Evolutionary conservation across 2,888 invertebrate species (phyloP).

Genomic region (Selenia dentaria): DNA sequence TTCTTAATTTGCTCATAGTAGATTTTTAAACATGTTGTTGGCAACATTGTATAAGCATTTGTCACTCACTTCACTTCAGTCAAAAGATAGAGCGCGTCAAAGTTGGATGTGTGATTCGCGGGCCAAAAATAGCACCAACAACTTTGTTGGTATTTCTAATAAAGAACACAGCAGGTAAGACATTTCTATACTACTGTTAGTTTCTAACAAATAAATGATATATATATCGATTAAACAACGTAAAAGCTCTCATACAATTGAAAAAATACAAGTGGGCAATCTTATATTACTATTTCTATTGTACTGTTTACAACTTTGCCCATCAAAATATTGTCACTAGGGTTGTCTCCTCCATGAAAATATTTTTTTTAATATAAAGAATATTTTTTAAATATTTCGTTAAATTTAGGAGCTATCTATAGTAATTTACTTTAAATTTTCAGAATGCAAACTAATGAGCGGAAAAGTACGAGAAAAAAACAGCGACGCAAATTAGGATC

Average conservation of each 20-base stretch:
- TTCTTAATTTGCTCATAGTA: neutral
- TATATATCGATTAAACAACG: conserved; percentile 3
- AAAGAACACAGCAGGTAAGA: conserved; percentile 4
- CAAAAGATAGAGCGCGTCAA: neutral
- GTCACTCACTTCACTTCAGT: neutral
- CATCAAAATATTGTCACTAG: conserved; percentile 14
- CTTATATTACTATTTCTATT: conserved; percentile 10
- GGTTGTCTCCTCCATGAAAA: conserved; percentile 12
- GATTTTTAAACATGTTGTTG: conserved; percentile 1
- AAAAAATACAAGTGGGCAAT: conserved; percentile 8
- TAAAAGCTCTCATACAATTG: neutral
- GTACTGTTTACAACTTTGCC: conserved; percentile 14
- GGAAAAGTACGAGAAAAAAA: conserved; percentile 8
- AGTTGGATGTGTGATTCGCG: conserved; percentile 7
- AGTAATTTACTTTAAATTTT: neutral
- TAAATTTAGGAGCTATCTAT: too few species aligned
- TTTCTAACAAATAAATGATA: conserved; percentile 10
- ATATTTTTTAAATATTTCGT: too few species aligned
- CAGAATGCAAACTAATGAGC: neutral
- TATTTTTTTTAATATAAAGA: neutral
- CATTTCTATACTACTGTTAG: neutral
- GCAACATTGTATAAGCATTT: neutral
- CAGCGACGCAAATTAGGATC: conserved; percentile 6
- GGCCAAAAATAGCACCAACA: conserved; percentile 2
- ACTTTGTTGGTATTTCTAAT: neutral